Conservation (phyloP, 1,140 invertebrate genomes). For the Drosophila oshimai region DNA sequence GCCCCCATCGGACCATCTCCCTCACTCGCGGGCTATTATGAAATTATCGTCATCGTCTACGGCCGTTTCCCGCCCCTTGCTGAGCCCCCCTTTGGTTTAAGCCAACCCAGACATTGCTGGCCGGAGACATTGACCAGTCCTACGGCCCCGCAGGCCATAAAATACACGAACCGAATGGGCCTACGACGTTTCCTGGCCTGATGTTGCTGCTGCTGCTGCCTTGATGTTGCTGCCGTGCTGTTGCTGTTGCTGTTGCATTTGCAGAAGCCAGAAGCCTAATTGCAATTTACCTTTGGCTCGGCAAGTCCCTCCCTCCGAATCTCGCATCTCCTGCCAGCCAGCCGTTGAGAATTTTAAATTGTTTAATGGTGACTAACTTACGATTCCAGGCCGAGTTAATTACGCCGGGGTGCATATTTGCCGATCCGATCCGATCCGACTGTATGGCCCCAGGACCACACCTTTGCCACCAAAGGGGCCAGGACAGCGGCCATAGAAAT, state of each 20-base stretch:
- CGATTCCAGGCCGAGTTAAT: constrained; percentile 78
- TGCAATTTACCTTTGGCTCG: constrained; percentile 74
- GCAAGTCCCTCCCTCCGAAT: constrained; percentile 21
- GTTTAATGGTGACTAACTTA: constrained; percentile 81
- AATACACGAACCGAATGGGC: constrained; percentile 70
- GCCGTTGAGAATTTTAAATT: constrained; percentile 78
- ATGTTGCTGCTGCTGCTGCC: constrained; percentile 2
- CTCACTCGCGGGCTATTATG: constrained; percentile 64
- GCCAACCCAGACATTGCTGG: constrained; percentile 24
- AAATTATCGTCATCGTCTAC: constrained; percentile 70
- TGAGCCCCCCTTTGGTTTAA: neutral
- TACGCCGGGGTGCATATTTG: constrained; percentile 79
- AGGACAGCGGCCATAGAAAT: constrained; percentile 25
- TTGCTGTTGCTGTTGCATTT: constrained; percentile 47
- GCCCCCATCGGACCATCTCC: constrained; percentile 44
- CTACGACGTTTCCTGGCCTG: constrained; percentile 25
- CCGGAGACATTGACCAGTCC: constrained; percentile 61
- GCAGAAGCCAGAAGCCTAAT: constrained; percentile 78
- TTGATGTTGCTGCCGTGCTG: constrained; percentile 18
- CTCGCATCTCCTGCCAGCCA: constrained; percentile 14
- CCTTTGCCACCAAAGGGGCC: constrained; percentile 10
- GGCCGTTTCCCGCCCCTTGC: neutral
- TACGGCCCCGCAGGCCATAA: constrained; percentile 65
- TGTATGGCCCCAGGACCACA: constrained; percentile 48
- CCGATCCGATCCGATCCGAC: constrained; percentile 39